phyloP scores from a whole-genome alignment of 2,888 invertebrate species.

The Leuctra nigra region DNA sequence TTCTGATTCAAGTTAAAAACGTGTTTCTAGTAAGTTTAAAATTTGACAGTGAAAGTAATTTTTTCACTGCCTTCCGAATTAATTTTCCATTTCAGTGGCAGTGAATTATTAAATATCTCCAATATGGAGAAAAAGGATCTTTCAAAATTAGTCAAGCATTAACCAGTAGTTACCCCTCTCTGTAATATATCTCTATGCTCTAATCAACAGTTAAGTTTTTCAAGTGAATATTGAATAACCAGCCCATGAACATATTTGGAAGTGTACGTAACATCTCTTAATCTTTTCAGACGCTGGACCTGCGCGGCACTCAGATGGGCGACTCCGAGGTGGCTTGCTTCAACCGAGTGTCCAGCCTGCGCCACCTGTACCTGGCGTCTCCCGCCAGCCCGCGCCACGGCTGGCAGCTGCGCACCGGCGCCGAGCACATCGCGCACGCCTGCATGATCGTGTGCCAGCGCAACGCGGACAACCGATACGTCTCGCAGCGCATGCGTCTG shows the following conservation, averaged over 20 bases:
- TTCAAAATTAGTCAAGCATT: too few relatives aligned
- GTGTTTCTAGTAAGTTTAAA: too few relatives aligned
- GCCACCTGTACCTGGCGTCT: slow-evolving; percentile 42
- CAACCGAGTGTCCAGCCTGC: slow-evolving; percentile 45
- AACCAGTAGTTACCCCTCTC: too few relatives aligned
- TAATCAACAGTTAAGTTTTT: too few relatives aligned
- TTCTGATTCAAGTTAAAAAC: too few relatives aligned
- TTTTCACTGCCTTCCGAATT: too few relatives aligned
- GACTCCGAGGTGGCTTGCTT: slow-evolving; percentile 55
- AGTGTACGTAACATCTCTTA: not conserved
- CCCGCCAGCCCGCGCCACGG: not conserved
- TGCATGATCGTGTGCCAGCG: slow-evolving; percentile 4
- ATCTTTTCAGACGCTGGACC: slow-evolving; percentile 44
- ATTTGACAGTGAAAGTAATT: too few relatives aligned
- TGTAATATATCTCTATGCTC: too few relatives aligned
- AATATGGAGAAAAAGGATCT: too few relatives aligned
- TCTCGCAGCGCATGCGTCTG: not conserved
- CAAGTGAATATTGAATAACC: too few relatives aligned
- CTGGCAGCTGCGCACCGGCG: not conserved
- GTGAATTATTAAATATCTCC: too few relatives aligned
- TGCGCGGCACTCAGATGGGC: slow-evolving; percentile 49
- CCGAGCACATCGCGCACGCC: not conserved
- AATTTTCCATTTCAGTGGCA: too few relatives aligned
- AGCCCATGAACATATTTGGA: not conserved
- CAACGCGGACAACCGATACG: not conserved